A percentile compares a stretch with the other conserved stretches of the same genome.
Evolutionary conservation across 2,113 vertebrate species (phyloP).

Genomic region (Fregetta grallaria): DNA sequence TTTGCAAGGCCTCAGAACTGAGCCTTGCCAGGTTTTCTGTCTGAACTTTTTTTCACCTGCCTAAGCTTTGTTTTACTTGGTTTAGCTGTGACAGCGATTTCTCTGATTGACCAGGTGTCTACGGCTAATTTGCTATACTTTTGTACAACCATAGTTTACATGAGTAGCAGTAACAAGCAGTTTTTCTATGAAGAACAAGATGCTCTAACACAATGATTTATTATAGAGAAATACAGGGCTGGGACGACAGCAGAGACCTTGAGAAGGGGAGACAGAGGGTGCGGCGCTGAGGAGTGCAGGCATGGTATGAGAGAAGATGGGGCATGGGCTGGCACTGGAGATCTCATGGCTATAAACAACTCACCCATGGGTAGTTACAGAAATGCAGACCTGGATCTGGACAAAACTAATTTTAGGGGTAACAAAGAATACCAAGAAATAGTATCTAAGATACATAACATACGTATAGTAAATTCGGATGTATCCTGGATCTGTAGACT

Average conservation of each 20-base stretch:
- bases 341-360: neutral
- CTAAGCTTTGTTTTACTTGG: neutral
- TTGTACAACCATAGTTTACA: neutral
- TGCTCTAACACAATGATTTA: neutral
- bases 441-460: neutral
- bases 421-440: neutral
- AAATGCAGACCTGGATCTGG: neutral
- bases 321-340: neutral
- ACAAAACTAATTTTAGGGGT: neutral
- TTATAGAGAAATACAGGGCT: neutral
- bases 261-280: neutral
- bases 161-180: neutral
- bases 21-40: neutral
- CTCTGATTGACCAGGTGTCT: neutral
- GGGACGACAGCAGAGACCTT: neutral
- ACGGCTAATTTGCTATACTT: neutral
- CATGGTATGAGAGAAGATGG: neutral
- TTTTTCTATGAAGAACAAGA: neutral
- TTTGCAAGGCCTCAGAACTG: neutral
- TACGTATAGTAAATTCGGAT: neutral
- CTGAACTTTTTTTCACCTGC: neutral
- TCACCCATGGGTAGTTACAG: neutral
- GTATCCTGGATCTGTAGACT: neutral
- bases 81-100: neutral
- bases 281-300: accelerated